Evolutionary conservation across 2,113 vertebrate genomes (phyloP), one percentile per base, ranked within the genome.

Genomic region (Tachysurus fulvidraco): DNA sequence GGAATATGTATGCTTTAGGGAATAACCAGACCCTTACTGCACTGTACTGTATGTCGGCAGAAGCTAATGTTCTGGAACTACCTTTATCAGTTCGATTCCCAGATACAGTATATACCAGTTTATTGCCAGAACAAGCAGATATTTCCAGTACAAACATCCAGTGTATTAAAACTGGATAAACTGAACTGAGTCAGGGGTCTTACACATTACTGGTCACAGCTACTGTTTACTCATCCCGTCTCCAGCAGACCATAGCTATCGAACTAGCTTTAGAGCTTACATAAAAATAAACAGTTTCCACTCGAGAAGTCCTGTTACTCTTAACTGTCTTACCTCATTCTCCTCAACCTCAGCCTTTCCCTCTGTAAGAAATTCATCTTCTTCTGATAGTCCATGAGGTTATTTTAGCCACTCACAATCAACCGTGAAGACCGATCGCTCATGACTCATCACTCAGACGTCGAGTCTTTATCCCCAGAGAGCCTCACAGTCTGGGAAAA

Each of bases 201-300:
- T 69, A 74, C 81, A 78, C 86, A 55, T 36, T 59, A 30, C 28
- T 76, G 60, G 81, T 5, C 30, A 69, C 8, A 14, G 16, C 67
- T 59, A 11, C 67, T 64, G 84, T 85, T 88, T 85, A 91, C 81
- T 83, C 87, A 78, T 50, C 54, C 57, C 44, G 57, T 46, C 78
- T 85, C 81, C 60, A 46, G 36, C 77, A 83, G 85, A 73, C 54
- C 85, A 81, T 78, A 89, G 85, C 85, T 85, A 85, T 86, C 81
- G 62, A 84, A 74, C 79, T 57, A 23, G 50, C 80, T 88, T 76
- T 50, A 87, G 85, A 83, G 85, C 81, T 90, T 77, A 50, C 76
- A 71, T 85, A 79, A 81, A 86, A 76, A 83, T 19, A 36, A 41
- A 41, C 65, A 30, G 3, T 86, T 76, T 83, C 54, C 83, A 12